These are phyloP conservation scores for Eilema sororculum DNA, from an alignment of 2,888 invertebrate species.

Conservation along the genomic window DNA sequence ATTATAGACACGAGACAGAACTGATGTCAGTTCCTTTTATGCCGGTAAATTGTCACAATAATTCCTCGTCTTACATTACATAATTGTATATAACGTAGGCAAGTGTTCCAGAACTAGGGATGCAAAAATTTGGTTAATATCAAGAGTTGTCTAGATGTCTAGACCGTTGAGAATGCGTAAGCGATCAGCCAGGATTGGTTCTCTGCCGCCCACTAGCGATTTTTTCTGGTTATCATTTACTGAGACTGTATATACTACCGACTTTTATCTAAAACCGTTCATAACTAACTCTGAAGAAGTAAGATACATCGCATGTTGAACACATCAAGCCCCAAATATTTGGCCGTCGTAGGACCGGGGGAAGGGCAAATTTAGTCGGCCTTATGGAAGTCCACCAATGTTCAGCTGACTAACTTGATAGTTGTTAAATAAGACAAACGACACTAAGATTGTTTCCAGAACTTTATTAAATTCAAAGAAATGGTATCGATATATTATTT, in stretches of 20 bases:
- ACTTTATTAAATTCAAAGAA: background rate
- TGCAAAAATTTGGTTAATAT: background rate
- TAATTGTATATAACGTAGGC: background rate
- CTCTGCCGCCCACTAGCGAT: background rate
- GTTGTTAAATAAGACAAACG: background rate
- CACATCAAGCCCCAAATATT: background rate
- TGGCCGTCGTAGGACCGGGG: background rate
- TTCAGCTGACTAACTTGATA: background rate
- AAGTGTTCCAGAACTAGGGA: background rate
- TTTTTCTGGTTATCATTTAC: background rate
- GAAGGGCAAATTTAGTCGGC: too few species aligned
- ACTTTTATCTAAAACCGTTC: too few species aligned
- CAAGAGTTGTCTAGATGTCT: background rate
- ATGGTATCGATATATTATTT: background rate
- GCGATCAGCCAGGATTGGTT: background rate
- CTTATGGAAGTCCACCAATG: background rate
- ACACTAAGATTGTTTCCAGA: background rate
- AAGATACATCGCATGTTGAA: background rate
- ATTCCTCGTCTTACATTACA: background rate
- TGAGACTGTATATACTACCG: too few species aligned
- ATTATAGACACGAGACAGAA: background rate
- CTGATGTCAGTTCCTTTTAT: conserved; percentile 1
- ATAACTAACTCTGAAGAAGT: background rate
- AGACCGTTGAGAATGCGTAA: background rate
- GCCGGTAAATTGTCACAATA: conserved; percentile 6